phyloP scores from a whole-genome alignment of 2,797 vertebrate species.

The Notoglanidium macrostoma region DNA sequence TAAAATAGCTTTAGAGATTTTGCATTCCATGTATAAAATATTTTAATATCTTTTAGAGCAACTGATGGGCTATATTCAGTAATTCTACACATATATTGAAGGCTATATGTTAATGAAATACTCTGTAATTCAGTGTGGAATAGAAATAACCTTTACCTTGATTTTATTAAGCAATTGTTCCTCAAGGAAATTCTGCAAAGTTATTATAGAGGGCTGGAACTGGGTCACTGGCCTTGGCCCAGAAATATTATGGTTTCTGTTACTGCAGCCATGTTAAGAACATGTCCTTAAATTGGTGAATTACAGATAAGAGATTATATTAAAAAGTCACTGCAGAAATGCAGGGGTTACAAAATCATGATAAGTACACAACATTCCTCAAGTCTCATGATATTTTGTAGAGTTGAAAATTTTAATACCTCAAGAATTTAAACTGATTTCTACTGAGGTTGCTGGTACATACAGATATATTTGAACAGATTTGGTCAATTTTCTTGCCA shows the following conservation, averaged over 20 bases:
- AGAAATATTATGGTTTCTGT: slow-evolving; percentile 38
- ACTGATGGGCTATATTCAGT: not conserved
- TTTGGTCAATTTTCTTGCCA: not conserved
- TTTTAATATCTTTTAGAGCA: not conserved
- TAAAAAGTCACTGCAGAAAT: no score
- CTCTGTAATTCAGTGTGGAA: not conserved
- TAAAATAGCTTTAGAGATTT: not conserved
- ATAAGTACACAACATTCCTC: not conserved
- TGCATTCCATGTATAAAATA: not conserved
- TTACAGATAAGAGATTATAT: not conserved
- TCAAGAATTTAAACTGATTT: not conserved
- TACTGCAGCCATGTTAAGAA: slow-evolving; percentile 7
- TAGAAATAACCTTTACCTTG: slow-evolving; percentile 17
- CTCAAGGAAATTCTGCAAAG: slow-evolving; percentile 59
- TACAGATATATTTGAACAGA: not conserved
- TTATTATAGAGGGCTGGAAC: slow-evolving; percentile 38
- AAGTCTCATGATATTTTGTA: not conserved
- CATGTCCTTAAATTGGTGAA: slow-evolving; percentile 2
- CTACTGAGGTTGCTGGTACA: not conserved
- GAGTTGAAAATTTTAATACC: not conserved
- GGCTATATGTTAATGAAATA: not conserved
- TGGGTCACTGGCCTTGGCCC: slow-evolving; percentile 41
- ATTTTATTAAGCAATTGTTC: slow-evolving; percentile 52
- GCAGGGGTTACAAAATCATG: not conserved
- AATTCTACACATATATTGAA: not conserved